Conservation (phyloP, 2,113 vertebrate genomes). For the Xyliphius kryptos region DNA sequence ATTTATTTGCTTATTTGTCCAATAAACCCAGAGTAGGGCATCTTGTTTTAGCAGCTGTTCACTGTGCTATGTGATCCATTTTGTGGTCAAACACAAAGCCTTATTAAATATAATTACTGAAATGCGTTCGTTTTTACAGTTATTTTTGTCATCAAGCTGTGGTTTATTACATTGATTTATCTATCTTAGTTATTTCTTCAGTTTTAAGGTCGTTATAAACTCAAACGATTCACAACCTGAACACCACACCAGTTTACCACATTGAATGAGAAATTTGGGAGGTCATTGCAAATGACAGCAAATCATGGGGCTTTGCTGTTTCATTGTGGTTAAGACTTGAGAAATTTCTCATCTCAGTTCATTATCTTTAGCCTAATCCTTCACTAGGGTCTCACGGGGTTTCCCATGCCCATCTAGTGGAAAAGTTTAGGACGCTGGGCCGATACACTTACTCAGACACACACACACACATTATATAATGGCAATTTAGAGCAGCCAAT, state of each 20-base stretch:
- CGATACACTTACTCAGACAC: too few relatives aligned
- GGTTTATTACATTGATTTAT: too few relatives aligned
- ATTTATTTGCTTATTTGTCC: conserved; percentile 38
- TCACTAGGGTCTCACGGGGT: too few relatives aligned
- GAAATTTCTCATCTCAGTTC: too few relatives aligned
- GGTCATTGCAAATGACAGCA: neutral
- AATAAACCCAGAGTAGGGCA: conserved; percentile 15
- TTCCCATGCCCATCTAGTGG: too few relatives aligned
- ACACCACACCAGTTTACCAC: too few relatives aligned
- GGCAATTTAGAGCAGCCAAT: too few relatives aligned
- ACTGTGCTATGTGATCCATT: conserved; percentile 1
- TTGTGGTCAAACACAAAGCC: neutral
- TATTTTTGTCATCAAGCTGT: neutral
- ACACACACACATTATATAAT: too few relatives aligned
- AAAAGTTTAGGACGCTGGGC: too few relatives aligned
- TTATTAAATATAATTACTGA: neutral
- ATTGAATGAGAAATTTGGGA: neutral
- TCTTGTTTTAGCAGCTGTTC: conserved; percentile 40
- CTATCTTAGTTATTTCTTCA: too few relatives aligned
- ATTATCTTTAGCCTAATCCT: neutral
- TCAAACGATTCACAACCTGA: neutral
- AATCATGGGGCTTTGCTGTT: neutral
- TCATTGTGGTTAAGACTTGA: neutral
- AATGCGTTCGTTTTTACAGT: neutral
- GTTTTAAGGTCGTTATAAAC: too few relatives aligned